Evolutionary conservation across 2,797 vertebrate genomes (phyloP), one percentile per base, ranked within the genome.

Genomic region (Syngnathus rostellatus): DNA sequence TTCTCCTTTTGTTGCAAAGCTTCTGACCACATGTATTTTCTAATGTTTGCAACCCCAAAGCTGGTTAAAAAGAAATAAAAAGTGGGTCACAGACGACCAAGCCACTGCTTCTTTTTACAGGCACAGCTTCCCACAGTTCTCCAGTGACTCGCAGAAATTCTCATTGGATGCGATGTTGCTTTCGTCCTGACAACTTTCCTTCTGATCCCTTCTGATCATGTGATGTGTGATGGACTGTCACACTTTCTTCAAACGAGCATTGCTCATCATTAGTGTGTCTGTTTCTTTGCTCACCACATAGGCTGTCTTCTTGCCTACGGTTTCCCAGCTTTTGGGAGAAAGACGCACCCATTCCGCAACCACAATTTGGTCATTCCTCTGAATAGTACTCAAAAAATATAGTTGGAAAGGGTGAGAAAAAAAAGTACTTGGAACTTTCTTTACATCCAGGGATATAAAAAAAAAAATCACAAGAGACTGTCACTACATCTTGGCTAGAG

Each of bases 401-500:
- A 31, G 69, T 72, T 75, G 38, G n/a, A 55, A 39, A 53, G 8
- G 19, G 41, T 0, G 16, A 6, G 16, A 17, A 6, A 5, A 5
- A 77, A 70, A 83, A 84, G 82, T 73, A 80, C 69, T 78, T 45
- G 37, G 76, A 79, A 70, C 69, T 72, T 68, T 70, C 67, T 80
- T 75, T 58, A 77, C 76, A 75, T 63, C 70, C 62, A 71, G 68
- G 68, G 73, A 75, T 78, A 80, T 77, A 17, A 31, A 31, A 31
- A 2, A 25, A 81, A 76, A 78, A 76, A 70, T 72, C 72, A 70
- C 63, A 59, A 72, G 53, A 65, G 50, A 79, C 77, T 76, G 77
- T 77, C 71, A 68, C 73, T 75, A 67, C 72, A 37, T 81, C 82
- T 81, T 65, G 76, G 81, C 87, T 85, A 85, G 79, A 85, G 80